A percentile compares a stretch with the other conserved stretches of the same genome.
Conservation (phyloP, 2,888 invertebrate genomes). For the Microctonus hyperodae region DNA sequence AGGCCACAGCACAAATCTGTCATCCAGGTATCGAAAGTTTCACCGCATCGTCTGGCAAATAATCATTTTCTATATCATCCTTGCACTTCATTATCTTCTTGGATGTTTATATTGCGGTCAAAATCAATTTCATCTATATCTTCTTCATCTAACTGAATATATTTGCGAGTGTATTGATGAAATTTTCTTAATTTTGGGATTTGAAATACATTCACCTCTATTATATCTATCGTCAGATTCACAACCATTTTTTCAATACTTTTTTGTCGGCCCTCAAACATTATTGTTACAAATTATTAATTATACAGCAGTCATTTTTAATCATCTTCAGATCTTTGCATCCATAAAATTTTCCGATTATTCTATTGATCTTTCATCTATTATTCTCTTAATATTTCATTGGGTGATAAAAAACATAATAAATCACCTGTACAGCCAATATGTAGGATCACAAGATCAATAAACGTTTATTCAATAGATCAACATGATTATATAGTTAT, state of each 20-base stretch:
- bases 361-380: conserved; percentile 6
- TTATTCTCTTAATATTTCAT: conserved; percentile 1
- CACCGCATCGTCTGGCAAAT: conserved; percentile 31
- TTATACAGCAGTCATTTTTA: neutral
- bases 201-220: neutral
- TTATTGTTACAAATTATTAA: neutral
- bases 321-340: neutral
- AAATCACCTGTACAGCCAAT: conserved; percentile 1
- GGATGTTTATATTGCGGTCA: conserved; percentile 21
- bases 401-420: conserved; percentile 4
- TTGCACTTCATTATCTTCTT: conserved; percentile 29
- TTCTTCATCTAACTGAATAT: neutral
- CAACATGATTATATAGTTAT: neutral
- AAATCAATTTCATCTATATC: conserved; percentile 19
- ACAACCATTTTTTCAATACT: neutral
- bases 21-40: conserved; percentile 52
- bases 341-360: neutral
- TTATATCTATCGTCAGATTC: neutral
- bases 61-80: conserved; percentile 29
- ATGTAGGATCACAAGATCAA: conserved; percentile 1
- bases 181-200: neutral
- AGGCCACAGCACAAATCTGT: conserved; percentile 66
- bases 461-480: neutral
- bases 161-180: conserved; percentile 4
- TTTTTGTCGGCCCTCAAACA: neutral